Evolutionary conservation across 2,113 vertebrate genomes (phyloP).

Genomic region (Plotosus lineatus): DNA sequence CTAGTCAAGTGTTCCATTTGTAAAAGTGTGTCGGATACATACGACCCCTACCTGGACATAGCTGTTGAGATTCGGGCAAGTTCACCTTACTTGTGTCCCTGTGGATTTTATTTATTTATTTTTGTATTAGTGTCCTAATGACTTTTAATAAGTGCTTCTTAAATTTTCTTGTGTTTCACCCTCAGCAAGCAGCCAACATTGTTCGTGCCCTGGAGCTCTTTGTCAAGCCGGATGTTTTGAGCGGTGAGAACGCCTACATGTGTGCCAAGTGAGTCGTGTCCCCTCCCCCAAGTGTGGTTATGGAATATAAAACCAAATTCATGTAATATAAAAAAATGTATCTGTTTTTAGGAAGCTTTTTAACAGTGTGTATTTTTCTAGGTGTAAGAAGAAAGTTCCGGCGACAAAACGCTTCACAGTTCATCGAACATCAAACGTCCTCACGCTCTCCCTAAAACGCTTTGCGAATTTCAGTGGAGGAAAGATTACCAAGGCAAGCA

Average conservation of each 20-base stretch:
- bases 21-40: conserved; percentile 92
- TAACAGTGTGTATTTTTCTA: conserved; percentile 50
- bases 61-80: conserved; percentile 90
- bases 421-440: conserved; percentile 85
- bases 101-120: neutral
- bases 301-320: neutral
- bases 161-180: conserved; percentile 2
- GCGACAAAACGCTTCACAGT: conserved; percentile 92
- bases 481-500: conserved; percentile 90
- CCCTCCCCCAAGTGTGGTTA: neutral
- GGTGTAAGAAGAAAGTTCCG: conserved; percentile 92
- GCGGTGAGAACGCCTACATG: conserved; percentile 94
- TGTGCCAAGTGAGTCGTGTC: conserved; percentile 84
- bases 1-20: conserved; percentile 91
- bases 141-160: neutral
- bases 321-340: neutral
- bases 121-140: neutral
- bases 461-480: conserved; percentile 88
- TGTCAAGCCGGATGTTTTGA: conserved; percentile 87
- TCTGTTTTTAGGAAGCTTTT: neutral
- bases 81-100: neutral
- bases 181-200: conserved; percentile 85
- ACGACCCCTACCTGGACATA: conserved; percentile 91
- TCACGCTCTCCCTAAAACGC: conserved; percentile 90
- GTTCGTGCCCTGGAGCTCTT: conserved; percentile 89